Evolutionary conservation across 2,888 invertebrate species (phyloP).

Genomic region (Folsomia manolachei): DNA sequence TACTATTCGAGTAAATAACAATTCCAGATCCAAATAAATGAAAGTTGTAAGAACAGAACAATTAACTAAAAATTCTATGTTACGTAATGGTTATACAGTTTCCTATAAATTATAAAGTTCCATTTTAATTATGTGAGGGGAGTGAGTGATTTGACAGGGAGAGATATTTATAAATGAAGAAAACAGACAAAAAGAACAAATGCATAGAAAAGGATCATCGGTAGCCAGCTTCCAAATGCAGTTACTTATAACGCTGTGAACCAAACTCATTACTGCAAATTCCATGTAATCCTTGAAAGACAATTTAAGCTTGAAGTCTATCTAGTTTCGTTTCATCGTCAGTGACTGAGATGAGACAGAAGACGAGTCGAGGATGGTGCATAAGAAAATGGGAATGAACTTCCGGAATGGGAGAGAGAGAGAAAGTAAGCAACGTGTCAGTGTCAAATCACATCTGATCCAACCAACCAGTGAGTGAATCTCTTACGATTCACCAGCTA

Average conservation of each 20-base stretch:
- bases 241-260: too few species aligned
- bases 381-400: not conserved
- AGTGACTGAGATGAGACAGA: not conserved
- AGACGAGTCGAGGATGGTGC: not conserved
- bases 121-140: not conserved
- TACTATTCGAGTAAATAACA: not conserved
- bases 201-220: not conserved
- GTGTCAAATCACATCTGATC: not conserved
- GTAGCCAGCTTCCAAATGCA: not conserved
- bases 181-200: not conserved
- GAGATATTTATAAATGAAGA: not conserved
- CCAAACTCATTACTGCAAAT: not conserved
- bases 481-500: not conserved
- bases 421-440: not conserved
- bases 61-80: not conserved
- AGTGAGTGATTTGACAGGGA: not conserved
- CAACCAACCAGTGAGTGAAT: not conserved
- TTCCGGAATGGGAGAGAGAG: not conserved
- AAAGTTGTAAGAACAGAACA: not conserved
- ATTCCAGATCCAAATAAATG: not conserved
- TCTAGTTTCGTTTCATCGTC: too few species aligned
- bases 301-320: not conserved
- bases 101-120: not conserved
- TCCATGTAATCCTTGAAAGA: not conserved
- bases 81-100: not conserved